phyloP scores from a whole-genome alignment of 2,888 invertebrate genomes.

The Lycaena phlaeas region DNA sequence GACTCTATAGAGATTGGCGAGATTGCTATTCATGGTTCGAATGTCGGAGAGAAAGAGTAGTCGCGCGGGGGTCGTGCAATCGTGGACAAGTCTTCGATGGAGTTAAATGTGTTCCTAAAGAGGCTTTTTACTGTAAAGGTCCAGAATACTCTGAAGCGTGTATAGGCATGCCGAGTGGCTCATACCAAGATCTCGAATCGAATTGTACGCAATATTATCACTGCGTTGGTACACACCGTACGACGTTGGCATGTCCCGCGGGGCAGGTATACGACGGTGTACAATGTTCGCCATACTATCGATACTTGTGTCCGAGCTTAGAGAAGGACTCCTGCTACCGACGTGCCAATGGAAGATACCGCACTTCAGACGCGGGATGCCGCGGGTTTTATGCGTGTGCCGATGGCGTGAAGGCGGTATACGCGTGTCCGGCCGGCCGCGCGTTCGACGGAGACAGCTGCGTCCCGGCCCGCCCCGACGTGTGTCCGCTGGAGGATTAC shows the following conservation, averaged over 20 bases:
- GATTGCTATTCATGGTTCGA: slow-evolving; percentile 65
- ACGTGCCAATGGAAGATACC: slow-evolving; percentile 70
- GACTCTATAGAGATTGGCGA: slow-evolving; percentile 56
- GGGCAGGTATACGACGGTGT: slow-evolving; percentile 60
- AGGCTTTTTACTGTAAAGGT: slow-evolving; percentile 55
- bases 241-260: slow-evolving; percentile 47
- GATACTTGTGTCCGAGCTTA: slow-evolving; percentile 58
- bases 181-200: slow-evolving; percentile 65
- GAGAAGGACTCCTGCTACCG: slow-evolving; percentile 66
- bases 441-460: slow-evolving; percentile 73
- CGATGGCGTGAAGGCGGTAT: slow-evolving; percentile 69
- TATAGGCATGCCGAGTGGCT: slow-evolving; percentile 65
- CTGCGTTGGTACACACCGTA: slow-evolving; percentile 53
- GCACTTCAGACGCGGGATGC: slow-evolving; percentile 63
- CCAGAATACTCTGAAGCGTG: slow-evolving; percentile 55
- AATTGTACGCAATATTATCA: slow-evolving; percentile 69
- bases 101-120: slow-evolving; percentile 44
- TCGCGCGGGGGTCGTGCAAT: slow-evolving; percentile 57
- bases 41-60: slow-evolving; percentile 57
- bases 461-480: slow-evolving; percentile 39
- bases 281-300: slow-evolving; percentile 41
- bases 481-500: slow-evolving; percentile 49
- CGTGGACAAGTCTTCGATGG: slow-evolving; percentile 66
- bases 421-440: slow-evolving; percentile 65
- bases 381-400: slow-evolving; percentile 74